These are phyloP conservation scores for Gadopsis bispinosus DNA, from an alignment of 2,797 vertebrate species.

Conservation along the genomic window DNA sequence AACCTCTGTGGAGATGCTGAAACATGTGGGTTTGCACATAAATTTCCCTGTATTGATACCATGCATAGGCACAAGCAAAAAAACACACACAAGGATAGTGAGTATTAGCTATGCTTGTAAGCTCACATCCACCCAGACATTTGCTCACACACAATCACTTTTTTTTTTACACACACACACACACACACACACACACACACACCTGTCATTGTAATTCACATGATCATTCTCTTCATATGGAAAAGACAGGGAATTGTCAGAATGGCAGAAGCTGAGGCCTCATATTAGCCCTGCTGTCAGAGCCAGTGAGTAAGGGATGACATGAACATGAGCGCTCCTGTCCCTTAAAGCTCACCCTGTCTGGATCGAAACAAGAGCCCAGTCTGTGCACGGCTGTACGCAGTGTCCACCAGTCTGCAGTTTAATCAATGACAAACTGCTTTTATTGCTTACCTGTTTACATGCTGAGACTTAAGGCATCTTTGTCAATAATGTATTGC, in stretches of 20 bases:
- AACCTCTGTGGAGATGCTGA: slow-evolving; percentile 51
- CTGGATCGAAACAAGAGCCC: slow-evolving; percentile 49
- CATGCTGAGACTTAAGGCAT: slow-evolving; percentile 47
- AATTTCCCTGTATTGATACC: slow-evolving; percentile 56
- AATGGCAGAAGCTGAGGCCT: slow-evolving; percentile 69
- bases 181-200: slow-evolving; percentile 49
- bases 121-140: slow-evolving; percentile 39
- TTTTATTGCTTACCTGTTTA: slow-evolving; percentile 69
- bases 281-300: slow-evolving; percentile 75
- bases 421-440: slow-evolving; percentile 61
- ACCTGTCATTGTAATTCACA: slow-evolving; percentile 70
- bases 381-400: slow-evolving; percentile 28
- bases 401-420: slow-evolving; percentile 45
- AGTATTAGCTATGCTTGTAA: slow-evolving; percentile 33
- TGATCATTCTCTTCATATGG: slow-evolving; percentile 56
- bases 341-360: slow-evolving; percentile 68
- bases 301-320: slow-evolving; percentile 68
- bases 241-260: slow-evolving; percentile 73
- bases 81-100: slow-evolving; percentile 25
- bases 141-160: neutral
- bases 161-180: slow-evolving; percentile 23
- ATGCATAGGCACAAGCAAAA: slow-evolving; percentile 47
- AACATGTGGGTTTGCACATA: slow-evolving; percentile 64
- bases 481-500: slow-evolving; percentile 62
- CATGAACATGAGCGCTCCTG: slow-evolving; percentile 70